These are phyloP conservation scores for Epistrophe grossulariae DNA, from an alignment of 2,888 invertebrate genomes.

Conservation along the genomic window DNA sequence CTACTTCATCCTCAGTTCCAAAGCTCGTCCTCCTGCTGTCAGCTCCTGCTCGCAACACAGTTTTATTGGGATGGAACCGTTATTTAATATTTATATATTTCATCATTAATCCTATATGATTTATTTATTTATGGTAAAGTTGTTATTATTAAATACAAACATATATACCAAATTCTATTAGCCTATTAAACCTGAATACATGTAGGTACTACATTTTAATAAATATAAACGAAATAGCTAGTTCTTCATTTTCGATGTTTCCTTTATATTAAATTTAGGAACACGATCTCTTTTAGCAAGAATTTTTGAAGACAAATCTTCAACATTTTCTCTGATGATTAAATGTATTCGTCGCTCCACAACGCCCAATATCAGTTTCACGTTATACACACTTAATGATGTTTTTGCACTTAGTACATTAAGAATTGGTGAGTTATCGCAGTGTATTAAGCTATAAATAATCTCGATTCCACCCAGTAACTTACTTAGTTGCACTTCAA, in stretches of 20 bases:
- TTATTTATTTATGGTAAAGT: no score
- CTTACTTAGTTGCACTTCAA: constrained; percentile 79
- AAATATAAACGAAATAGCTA: constrained; percentile 48
- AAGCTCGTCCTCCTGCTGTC: no score
- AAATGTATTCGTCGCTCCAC: constrained; percentile 88
- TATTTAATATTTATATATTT: no score
- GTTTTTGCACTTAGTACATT: constrained; percentile 89
- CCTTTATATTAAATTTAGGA: constrained; percentile 83
- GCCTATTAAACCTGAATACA: no score
- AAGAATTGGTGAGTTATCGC: constrained; percentile 89
- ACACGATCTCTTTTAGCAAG: constrained; percentile 82
- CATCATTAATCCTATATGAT: no score
- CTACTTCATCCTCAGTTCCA: no score
- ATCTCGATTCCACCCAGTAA: constrained; percentile 85
- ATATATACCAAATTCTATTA: no score
- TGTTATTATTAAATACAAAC: no score
- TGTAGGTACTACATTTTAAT: background rate
- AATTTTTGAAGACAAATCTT: constrained; percentile 81
- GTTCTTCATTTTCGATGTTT: constrained; percentile 81
- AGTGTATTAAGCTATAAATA: constrained; percentile 86
- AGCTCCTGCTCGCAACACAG: no score
- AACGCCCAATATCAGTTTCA: constrained; percentile 91
- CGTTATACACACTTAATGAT: constrained; percentile 90
- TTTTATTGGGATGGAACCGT: no score
- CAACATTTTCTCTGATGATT: constrained; percentile 80